Conservation (phyloP, 2,113 vertebrate species). For the Caranx melampygus region DNA sequence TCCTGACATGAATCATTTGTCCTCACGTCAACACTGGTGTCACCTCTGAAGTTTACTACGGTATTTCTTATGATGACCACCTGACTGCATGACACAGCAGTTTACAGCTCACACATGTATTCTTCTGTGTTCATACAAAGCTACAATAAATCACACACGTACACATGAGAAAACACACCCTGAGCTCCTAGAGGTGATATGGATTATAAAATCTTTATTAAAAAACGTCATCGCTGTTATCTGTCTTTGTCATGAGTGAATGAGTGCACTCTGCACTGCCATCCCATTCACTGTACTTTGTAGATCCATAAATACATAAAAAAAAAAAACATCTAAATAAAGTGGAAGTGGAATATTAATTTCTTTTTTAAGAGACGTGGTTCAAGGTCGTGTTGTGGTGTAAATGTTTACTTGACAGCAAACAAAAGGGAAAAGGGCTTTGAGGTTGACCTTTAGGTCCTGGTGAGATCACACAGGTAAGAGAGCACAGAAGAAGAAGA, state of each 20-base stretch:
- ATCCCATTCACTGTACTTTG: no score
- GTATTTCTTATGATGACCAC: no score
- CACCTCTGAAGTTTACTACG: background rate
- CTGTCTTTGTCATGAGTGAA: no score
- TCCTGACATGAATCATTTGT: background rate
- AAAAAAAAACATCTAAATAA: no score
- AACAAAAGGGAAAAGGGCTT: background rate
- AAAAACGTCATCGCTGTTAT: no score
- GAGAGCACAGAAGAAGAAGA: constrained; percentile 33
- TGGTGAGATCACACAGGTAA: constrained; percentile 22
- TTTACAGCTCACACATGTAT: no score
- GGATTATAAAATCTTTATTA: no score
- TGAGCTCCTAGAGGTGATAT: no score
- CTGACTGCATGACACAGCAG: background rate
- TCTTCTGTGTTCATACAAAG: no score
- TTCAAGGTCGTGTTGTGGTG: background rate
- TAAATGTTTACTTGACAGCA: background rate
- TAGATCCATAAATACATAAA: no score
- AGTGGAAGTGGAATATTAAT: no score
- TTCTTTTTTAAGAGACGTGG: no score
- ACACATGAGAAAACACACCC: background rate
- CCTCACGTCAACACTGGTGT: background rate
- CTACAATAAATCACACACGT: background rate
- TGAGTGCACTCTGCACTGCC: background rate
- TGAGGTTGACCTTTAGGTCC: constrained; percentile 1